Evolutionary conservation across 2,113 vertebrate species (phyloP), one percentile per base, ranked within the genome.

Genomic region (Sciurus niger): DNA sequence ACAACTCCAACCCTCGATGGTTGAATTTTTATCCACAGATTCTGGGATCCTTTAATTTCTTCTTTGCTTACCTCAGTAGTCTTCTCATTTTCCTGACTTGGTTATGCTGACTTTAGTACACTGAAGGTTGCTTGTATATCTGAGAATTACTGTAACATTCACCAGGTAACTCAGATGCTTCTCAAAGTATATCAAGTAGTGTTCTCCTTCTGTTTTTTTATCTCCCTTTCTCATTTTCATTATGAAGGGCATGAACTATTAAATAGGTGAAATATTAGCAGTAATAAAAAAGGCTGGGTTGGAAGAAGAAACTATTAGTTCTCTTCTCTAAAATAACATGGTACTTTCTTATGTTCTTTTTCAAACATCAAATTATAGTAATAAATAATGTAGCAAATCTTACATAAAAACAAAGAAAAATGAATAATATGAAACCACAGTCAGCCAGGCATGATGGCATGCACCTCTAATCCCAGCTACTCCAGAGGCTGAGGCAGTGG

Each of bases 291-390:
- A 70, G 17, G 11, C 68, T 96, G 37, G 4, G 6, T 91, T 25
- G 22, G 4, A 87, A 88, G 85, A 90, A 92, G 74, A 90, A 96
- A 93, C 92, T 86, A 83, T 18, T 20, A 82, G 60, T 95, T 90
- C 55, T 84, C 43, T 73, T 93, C 32, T 96, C 95, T 73, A 70
- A 83, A 89, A 55, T 95, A 95, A 25, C 12, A 53, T 85, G 43
- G 22, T 3, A 46, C 4, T 82, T 82, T 72, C 30, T 93, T 86
- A 84, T 65, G 37, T 94, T 90, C 14, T n/a, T 92, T 96, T 74
- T 93, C 63, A 93, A 86, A 77, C 43, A 72, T 10, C 94, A 34
- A 76, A 60, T 82, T 88, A 74, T 48, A 79, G 22, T 95, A 73
- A 51, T 65, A 89, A 89, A 11, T 77, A 84, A 74, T 77, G 16